These are phyloP conservation scores for Eurytoma californica DNA, from an alignment of 2,888 invertebrate species.

Conservation along the genomic window DNA sequence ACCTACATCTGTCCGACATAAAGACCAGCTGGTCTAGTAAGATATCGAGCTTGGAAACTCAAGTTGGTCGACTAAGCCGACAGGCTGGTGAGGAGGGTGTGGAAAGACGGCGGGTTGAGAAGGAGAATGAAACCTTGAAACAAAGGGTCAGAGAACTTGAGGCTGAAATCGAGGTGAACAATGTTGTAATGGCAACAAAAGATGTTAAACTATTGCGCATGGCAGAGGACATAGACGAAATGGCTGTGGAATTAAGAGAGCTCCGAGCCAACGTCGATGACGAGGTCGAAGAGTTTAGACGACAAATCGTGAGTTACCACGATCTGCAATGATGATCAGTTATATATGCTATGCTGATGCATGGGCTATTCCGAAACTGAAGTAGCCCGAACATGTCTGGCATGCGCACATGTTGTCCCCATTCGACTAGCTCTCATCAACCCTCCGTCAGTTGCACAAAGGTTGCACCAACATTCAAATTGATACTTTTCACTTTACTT, in stretches of 20 bases:
- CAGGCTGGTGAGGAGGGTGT: constrained; percentile 91
- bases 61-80: constrained; percentile 88
- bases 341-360: constrained; percentile 45
- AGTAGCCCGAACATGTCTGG: constrained; percentile 12
- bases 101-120: constrained; percentile 85
- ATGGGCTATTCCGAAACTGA: constrained; percentile 58
- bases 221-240: constrained; percentile 84
- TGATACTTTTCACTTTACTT: no score
- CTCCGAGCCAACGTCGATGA: constrained; percentile 74
- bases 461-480: no score
- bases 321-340: constrained; percentile 64
- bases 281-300: constrained; percentile 73
- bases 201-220: constrained; percentile 85
- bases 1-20: constrained; percentile 90
- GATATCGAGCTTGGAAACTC: constrained; percentile 91
- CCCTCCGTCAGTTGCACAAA: no score
- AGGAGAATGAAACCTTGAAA: constrained; percentile 81
- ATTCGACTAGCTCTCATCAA: no score
- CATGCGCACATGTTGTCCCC: constrained; percentile 23
- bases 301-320: constrained; percentile 75
- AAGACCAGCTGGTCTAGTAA: constrained; percentile 95
- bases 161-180: constrained; percentile 81
- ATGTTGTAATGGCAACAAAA: constrained; percentile 81
- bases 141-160: constrained; percentile 81
- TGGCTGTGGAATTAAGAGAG: constrained; percentile 81